phyloP scores from a whole-genome alignment of 2,113 vertebrate genomes.

The Dermatemys mawii region DNA sequence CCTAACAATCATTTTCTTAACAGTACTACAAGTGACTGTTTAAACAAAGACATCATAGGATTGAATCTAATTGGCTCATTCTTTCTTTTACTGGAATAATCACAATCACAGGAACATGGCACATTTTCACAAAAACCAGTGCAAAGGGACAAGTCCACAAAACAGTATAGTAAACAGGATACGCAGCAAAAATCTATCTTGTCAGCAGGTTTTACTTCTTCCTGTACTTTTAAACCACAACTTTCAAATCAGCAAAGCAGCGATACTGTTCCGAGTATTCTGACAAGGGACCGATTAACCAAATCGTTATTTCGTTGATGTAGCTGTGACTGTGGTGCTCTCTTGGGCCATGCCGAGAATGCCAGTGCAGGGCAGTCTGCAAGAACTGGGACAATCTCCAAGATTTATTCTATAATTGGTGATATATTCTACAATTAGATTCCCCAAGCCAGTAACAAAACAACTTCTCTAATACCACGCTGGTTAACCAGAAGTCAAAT shows the following conservation, averaged over 20 bases:
- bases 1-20: no score
- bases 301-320: no score
- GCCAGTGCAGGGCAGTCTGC: no score
- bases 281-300: background rate
- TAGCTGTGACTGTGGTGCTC: no score
- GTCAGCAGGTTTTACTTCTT: slow-evolving; percentile 16
- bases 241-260: slow-evolving; percentile 29
- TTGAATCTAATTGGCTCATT: slow-evolving; percentile 29
- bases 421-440: no score
- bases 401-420: no score
- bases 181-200: background rate
- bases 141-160: background rate
- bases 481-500: no score
- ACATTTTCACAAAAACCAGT: slow-evolving; percentile 26
- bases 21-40: no score
- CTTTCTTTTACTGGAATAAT: slow-evolving; percentile 68
- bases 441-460: no score
- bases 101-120: slow-evolving; percentile 61
- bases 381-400: no score
- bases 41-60: background rate
- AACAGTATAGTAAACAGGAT: background rate
- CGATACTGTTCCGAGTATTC: background rate
- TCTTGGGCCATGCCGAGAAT: no score
- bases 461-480: no score
- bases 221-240: background rate